These are phyloP conservation scores for Acleris holmiana DNA, from an alignment of 2,888 invertebrate species.

Conservation along the genomic window DNA sequence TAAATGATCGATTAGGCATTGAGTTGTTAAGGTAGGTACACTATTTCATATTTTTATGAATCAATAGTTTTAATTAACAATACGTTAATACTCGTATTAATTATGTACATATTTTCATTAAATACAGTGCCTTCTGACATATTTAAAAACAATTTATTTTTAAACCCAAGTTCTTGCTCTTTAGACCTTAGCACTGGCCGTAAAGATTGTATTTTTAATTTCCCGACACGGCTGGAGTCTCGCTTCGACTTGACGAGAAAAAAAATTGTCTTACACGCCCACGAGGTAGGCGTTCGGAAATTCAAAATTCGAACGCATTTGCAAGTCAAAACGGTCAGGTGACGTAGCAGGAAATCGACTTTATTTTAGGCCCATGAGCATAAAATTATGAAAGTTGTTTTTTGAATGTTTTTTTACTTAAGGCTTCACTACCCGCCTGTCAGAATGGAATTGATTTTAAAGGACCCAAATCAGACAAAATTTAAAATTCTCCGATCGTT, in stretches of 20 bases:
- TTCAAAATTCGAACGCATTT: conserved; percentile 74
- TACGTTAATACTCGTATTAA: too few relatives aligned
- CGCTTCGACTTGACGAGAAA: conserved; percentile 36
- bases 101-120: too few relatives aligned
- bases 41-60: too few relatives aligned
- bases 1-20: too few relatives aligned
- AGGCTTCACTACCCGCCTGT: neutral
- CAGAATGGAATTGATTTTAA: too few relatives aligned
- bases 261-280: conserved; percentile 57
- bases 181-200: conserved; percentile 6
- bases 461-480: too few relatives aligned
- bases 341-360: conserved; percentile 75
- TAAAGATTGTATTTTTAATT: conserved; percentile 37
- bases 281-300: conserved; percentile 66
- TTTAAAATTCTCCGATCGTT: too few relatives aligned
- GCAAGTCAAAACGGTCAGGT: conserved; percentile 62
- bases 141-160: too few relatives aligned
- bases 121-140: too few relatives aligned
- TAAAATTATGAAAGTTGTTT: conserved; percentile 42
- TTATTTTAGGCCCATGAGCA: conserved; percentile 45
- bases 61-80: too few relatives aligned
- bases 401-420: conserved; percentile 13
- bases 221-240: conserved; percentile 37
- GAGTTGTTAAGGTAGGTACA: too few relatives aligned
- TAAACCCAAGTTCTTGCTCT: too few relatives aligned